Evolutionary conservation across 2,888 invertebrate species (phyloP).

Genomic region (Ceramica pisi): DNA sequence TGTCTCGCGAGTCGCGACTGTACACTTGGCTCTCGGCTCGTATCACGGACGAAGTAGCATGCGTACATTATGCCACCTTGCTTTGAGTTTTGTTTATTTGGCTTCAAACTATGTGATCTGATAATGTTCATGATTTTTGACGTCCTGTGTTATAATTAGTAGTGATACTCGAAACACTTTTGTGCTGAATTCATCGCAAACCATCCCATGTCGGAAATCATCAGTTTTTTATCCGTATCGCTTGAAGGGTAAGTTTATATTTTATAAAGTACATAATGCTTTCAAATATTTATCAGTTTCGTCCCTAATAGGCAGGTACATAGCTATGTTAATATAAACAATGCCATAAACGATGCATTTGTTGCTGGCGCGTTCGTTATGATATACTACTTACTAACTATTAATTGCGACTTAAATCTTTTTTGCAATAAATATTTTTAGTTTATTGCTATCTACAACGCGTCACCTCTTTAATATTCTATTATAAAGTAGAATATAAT

Average conservation of each 20-base stretch:
- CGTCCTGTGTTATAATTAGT: background rate
- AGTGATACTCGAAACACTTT: constrained; percentile 4
- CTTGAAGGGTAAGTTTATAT: constrained; percentile 52
- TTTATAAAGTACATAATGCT: background rate
- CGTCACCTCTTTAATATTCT: constrained; percentile 5
- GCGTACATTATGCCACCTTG: constrained; percentile 42
- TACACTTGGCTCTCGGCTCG: constrained; percentile 49
- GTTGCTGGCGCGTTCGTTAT: background rate
- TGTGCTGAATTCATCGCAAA: background rate
- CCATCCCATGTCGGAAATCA: constrained; percentile 48
- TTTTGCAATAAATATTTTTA: background rate
- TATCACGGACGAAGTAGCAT: constrained; percentile 46
- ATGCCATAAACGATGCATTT: background rate
- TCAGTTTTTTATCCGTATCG: constrained; percentile 12
- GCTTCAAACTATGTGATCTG: constrained; percentile 15
- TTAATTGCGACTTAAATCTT: background rate
- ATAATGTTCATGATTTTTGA: constrained; percentile 14
- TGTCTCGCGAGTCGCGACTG: too few species aligned
- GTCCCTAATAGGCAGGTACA: background rate
- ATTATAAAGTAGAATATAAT: constrained; percentile 36
- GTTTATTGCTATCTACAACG: background rate
- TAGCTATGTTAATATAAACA: background rate
- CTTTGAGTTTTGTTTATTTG: constrained; percentile 26
- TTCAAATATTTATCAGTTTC: background rate
- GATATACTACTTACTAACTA: background rate